phyloP scores from a whole-genome alignment of 2,113 vertebrate genomes.

The Bubo bubo region DNA sequence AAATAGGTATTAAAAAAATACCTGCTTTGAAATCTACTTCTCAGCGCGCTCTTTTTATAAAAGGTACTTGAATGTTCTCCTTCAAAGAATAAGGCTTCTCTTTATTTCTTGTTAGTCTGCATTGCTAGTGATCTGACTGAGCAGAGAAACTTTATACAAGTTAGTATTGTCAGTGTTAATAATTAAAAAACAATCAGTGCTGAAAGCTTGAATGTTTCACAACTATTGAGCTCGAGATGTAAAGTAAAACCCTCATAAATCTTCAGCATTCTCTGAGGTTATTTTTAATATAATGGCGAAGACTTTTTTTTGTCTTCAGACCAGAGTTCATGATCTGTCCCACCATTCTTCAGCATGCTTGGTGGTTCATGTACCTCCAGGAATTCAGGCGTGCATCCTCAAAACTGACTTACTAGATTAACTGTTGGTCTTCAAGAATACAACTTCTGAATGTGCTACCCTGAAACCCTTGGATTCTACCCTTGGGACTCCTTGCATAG shows the following conservation, averaged over 20 bases:
- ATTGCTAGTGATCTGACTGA: not conserved
- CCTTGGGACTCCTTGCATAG: not conserved
- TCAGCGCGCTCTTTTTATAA: not conserved
- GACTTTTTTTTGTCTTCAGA: not conserved
- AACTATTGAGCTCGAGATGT: not conserved
- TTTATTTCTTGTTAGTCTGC: not conserved
- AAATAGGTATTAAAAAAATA: not conserved
- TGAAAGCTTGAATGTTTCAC: not conserved
- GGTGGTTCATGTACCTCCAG: not conserved
- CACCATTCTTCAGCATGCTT: not conserved
- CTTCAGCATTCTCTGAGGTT: not conserved
- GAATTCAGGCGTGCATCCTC: not conserved
- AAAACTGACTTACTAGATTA: not conserved
- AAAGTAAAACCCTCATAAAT: not conserved
- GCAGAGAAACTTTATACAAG: not conserved
- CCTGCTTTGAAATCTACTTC: not conserved
- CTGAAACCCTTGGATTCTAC: not conserved
- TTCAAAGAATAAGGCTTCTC: not conserved
- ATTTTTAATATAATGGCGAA: not conserved
- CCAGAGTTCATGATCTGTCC: not conserved
- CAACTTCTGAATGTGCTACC: not conserved
- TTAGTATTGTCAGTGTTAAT: not conserved
- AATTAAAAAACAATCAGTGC: not conserved
- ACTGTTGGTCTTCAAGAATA: not conserved
- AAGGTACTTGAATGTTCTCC: not conserved